These are phyloP conservation scores for Cosmia trapezina DNA, from an alignment of 2,888 invertebrate species.

Conservation along the genomic window DNA sequence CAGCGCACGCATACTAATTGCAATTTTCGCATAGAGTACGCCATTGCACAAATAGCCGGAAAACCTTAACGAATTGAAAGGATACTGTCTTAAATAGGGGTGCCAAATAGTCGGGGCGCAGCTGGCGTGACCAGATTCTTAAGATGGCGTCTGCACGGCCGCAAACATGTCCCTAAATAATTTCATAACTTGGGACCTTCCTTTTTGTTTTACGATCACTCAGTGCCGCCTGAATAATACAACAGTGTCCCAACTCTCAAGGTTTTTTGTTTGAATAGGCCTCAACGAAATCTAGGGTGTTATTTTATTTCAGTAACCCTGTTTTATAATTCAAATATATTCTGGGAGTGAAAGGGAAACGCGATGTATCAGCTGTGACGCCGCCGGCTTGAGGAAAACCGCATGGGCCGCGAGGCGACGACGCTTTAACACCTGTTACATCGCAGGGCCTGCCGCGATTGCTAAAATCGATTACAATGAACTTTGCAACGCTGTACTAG, in stretches of 20 bases:
- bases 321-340: conserved; percentile 39
- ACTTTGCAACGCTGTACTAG: conserved; percentile 16
- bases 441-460: conserved; percentile 37
- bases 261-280: conserved; percentile 33
- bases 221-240: conserved; percentile 56
- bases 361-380: conserved; percentile 51
- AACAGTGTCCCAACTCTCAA: conserved; percentile 22
- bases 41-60: conserved; percentile 38
- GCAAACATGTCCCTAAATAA: conserved; percentile 60
- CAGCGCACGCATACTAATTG: conserved; percentile 49
- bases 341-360: conserved; percentile 26
- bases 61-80: conserved; percentile 53
- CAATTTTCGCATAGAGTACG: conserved; percentile 42
- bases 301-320: conserved; percentile 33
- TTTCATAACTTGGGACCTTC: conserved; percentile 54
- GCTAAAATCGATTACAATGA: conserved; percentile 48
- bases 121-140: conserved; percentile 52
- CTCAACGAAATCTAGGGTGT: conserved; percentile 18
- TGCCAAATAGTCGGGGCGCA: conserved; percentile 49
- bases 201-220: conserved; percentile 62
- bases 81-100: conserved; percentile 40
- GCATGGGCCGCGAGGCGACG: conserved; percentile 40
- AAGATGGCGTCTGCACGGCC: conserved; percentile 60
- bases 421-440: conserved; percentile 58
- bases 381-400: conserved; percentile 38